These are phyloP conservation scores for Drosophila antonietae DNA, from an alignment of 2,888 invertebrate genomes.

Conservation along the genomic window DNA sequence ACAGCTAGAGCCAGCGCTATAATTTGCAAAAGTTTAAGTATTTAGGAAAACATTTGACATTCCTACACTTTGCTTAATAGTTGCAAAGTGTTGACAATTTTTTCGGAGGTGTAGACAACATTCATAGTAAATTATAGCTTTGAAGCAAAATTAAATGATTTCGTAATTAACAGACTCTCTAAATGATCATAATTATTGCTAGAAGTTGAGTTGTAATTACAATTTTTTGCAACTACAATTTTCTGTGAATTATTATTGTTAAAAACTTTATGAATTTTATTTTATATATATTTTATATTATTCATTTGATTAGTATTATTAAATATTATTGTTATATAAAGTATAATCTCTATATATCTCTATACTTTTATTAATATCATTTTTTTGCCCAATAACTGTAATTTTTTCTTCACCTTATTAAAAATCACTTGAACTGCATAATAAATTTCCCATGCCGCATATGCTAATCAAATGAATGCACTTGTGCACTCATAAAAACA, in stretches of 20 bases:
- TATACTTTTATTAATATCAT: neutral
- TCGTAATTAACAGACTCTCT: neutral
- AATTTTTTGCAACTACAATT: too few relatives aligned
- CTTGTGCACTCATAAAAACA: slow-evolving; percentile 15
- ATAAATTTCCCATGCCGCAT: neutral
- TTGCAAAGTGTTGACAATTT: slow-evolving; percentile 46
- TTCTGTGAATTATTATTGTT: neutral
- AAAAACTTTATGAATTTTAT: neutral
- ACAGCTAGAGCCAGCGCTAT: slow-evolving; percentile 11
- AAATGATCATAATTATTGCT: neutral
- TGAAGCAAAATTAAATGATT: neutral
- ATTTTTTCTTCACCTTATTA: neutral
- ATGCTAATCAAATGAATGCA: slow-evolving; percentile 33
- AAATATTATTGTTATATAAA: neutral
- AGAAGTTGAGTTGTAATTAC: neutral
- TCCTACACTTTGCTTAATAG: slow-evolving; percentile 26
- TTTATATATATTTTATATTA: too few relatives aligned
- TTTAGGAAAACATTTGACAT: slow-evolving; percentile 59
- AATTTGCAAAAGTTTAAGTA: slow-evolving; percentile 54
- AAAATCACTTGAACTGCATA: neutral
- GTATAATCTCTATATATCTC: too few relatives aligned
- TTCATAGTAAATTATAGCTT: slow-evolving; percentile 4
- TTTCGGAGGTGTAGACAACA: slow-evolving; percentile 5
- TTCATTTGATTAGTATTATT: neutral
- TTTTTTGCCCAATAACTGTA: neutral